Conservation (phyloP, 2,113 vertebrate genomes). For the Corvus moneduloides region DNA sequence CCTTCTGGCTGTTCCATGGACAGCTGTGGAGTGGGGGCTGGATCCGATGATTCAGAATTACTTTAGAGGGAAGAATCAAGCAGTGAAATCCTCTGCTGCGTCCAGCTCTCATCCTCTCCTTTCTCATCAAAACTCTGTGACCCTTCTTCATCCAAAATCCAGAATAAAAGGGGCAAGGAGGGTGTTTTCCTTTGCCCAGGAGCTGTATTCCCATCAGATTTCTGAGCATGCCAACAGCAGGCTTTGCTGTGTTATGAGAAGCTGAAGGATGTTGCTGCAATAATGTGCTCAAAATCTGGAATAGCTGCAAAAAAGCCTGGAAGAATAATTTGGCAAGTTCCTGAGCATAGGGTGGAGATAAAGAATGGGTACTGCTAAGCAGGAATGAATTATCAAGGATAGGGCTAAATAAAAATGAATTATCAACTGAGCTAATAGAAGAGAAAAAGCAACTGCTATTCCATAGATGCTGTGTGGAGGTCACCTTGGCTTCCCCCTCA, state of each 20-base stretch:
- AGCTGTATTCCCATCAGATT: neutral
- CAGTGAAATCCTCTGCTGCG: neutral
- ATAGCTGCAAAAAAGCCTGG: neutral
- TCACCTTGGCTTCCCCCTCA: slow-evolving; percentile 51
- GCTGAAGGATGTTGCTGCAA: neutral
- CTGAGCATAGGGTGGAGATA: neutral
- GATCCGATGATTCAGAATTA: neutral
- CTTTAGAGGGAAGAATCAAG: neutral
- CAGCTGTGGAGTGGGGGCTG: neutral
- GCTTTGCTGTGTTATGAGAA: neutral
- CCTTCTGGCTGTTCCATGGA: neutral
- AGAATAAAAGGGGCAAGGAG: neutral
- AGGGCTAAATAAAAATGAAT: slow-evolving; percentile 46
- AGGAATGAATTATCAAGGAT: slow-evolving; percentile 24
- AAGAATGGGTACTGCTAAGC: slow-evolving; percentile 17
- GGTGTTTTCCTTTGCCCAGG: neutral
- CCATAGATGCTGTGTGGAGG: neutral
- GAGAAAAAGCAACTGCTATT: neutral
- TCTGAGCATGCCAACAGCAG: neutral
- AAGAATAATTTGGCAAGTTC: slow-evolving; percentile 27
- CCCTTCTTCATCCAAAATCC: neutral
- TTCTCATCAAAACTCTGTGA: neutral
- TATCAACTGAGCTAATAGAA: slow-evolving; percentile 36
- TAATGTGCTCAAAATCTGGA: neutral
- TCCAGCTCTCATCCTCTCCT: neutral